Conservation (phyloP, 2,113 vertebrate species). For the Marcusenius ussheri region DNA sequence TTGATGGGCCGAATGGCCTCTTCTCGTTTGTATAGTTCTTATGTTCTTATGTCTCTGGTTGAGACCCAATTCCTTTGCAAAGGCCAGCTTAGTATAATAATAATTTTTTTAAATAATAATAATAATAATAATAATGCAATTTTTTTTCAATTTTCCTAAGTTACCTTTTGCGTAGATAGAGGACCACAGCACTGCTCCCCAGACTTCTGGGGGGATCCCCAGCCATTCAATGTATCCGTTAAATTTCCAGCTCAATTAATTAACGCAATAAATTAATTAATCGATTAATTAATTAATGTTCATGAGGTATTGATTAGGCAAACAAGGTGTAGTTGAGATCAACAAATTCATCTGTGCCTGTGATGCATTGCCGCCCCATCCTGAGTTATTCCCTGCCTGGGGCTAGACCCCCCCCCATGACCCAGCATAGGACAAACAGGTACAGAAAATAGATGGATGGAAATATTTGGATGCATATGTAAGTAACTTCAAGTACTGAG, state of each 20-base stretch:
- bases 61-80: too few relatives aligned
- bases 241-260: background rate
- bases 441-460: background rate
- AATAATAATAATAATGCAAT: background rate
- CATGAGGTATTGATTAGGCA: background rate
- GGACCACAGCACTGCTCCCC: too few relatives aligned
- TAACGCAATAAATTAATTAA: background rate
- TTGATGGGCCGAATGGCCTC: too few relatives aligned
- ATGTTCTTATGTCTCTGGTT: too few relatives aligned
- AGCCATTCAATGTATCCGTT: background rate
- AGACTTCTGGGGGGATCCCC: too few relatives aligned
- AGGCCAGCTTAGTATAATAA: background rate
- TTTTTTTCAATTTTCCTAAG: background rate
- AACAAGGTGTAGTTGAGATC: background rate
- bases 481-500: background rate
- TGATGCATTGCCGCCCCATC: background rate
- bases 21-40: too few relatives aligned
- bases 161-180: background rate
- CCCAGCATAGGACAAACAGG: background rate
- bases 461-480: background rate
- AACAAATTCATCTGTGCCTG: background rate
- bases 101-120: background rate
- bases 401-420: too few relatives aligned
- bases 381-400: background rate
- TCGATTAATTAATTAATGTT: background rate